Conservation (phyloP, 1,140 invertebrate species). For the Conopomorpha cramerella region DNA sequence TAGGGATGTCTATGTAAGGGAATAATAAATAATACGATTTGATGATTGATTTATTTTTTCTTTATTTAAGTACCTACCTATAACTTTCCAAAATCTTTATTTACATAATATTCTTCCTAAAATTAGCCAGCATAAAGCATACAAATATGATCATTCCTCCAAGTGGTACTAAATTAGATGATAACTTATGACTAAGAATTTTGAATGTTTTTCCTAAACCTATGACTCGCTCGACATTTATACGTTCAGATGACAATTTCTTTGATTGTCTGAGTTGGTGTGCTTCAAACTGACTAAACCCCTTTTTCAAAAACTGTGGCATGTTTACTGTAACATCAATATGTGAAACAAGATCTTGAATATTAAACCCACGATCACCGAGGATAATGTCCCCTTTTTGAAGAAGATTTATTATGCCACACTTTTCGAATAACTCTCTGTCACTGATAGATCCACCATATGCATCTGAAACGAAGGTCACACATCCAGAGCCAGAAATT, state of each 20-base stretch:
- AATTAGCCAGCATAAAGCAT: conserved; percentile 1
- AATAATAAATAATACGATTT: background rate
- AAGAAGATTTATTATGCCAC: background rate
- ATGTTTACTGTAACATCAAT: background rate
- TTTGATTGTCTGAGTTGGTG: background rate
- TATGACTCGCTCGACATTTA: background rate
- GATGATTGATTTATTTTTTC: background rate
- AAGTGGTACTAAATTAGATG: background rate
- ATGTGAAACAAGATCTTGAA: background rate
- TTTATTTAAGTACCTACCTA: background rate
- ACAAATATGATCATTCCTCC: conserved; percentile 1
- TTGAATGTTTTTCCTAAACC: conserved; percentile 1
- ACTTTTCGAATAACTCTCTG: conserved; percentile 1
- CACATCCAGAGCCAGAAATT: background rate
- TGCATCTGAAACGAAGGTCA: background rate
- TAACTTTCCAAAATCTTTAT: background rate
- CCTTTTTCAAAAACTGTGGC: background rate
- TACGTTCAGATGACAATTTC: background rate
- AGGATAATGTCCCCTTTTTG: background rate
- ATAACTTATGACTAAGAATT: background rate
- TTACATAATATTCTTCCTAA: background rate
- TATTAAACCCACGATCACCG: background rate
- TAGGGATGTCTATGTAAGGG: background rate
- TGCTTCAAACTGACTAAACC: background rate
- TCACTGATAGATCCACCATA: conserved; percentile 1